A percentile compares a stretch with the other conserved stretches of the same genome.
These are phyloP conservation scores for roundworm (Caenorhabditis elegans) DNA, from an alignment of 1,140 invertebrate genomes.

Conservation along the genomic window DNA sequence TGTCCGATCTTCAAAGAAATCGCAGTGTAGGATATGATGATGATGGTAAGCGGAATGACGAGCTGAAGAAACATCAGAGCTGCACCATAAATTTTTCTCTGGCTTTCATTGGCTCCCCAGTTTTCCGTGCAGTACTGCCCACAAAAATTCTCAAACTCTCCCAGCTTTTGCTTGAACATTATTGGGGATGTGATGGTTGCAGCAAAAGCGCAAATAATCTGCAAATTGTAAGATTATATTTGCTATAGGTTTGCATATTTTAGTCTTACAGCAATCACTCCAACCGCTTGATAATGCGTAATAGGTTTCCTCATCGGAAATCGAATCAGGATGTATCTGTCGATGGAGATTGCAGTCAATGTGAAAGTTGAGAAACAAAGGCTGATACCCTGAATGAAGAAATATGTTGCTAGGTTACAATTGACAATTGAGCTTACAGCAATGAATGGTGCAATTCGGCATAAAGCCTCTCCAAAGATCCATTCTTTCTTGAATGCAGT, in stretches of 20 bases:
- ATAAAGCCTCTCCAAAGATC: constrained; percentile 61
- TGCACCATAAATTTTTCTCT: constrained; percentile 59
- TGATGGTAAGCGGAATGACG: constrained; percentile 60
- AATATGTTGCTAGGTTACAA: background rate
- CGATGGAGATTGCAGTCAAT: constrained; percentile 63
- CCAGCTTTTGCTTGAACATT: constrained; percentile 58
- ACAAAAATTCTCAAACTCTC: constrained; percentile 54
- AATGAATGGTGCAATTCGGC: constrained; percentile 60
- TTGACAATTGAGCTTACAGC: constrained; percentile 40
- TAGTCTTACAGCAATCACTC: constrained; percentile 56
- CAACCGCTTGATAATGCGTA: constrained; percentile 53
- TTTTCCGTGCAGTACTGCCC: constrained; percentile 60
- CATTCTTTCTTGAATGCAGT: constrained; percentile 64
- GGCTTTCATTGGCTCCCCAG: constrained; percentile 52
- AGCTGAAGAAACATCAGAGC: constrained; percentile 61
- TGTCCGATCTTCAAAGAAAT: constrained; percentile 61
- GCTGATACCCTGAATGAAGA: constrained; percentile 56
- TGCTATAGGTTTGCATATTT: background rate
- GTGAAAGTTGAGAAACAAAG: constrained; percentile 65
- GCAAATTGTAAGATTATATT: constrained; percentile 32
- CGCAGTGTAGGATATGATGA: constrained; percentile 62
- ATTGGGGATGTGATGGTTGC: constrained; percentile 53
- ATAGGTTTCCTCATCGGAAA: constrained; percentile 65
- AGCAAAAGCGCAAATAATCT: constrained; percentile 59
- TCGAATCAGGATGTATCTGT: constrained; percentile 62